These are phyloP conservation scores for Plotosus lineatus DNA, from an alignment of 2,113 vertebrate species.

Conservation along the genomic window DNA sequence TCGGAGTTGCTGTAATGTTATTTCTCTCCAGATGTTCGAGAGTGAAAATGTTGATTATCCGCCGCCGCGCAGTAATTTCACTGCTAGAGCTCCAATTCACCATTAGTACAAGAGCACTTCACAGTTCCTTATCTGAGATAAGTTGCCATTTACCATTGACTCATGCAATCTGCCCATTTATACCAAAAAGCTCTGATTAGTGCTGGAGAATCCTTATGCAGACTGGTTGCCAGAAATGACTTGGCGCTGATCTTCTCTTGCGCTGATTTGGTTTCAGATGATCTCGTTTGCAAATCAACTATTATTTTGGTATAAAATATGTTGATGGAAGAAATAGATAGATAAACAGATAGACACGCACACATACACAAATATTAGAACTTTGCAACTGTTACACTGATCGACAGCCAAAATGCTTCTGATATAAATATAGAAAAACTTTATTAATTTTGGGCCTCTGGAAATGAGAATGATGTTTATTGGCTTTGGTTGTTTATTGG, in stretches of 20 bases:
- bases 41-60: slow-evolving; percentile 4
- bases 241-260: neutral
- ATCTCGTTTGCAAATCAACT: neutral
- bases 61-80: neutral
- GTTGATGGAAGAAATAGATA: neutral
- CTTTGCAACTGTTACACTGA: too few relatives aligned
- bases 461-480: too few relatives aligned
- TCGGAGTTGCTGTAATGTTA: neutral
- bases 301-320: neutral
- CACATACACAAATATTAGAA: too few relatives aligned
- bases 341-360: too few relatives aligned
- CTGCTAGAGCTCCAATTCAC: neutral
- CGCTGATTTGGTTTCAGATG: neutral
- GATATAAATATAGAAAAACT: too few relatives aligned
- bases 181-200: neutral
- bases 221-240: neutral
- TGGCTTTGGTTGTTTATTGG: too few relatives aligned
- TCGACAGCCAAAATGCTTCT: too few relatives aligned
- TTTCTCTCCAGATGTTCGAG: neutral
- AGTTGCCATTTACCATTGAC: neutral
- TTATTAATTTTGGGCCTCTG: too few relatives aligned
- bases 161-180: neutral
- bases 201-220: neutral
- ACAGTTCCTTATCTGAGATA: neutral
- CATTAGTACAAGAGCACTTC: neutral